A percentile compares a stretch with the other conserved stretches of the same genome.
Evolutionary conservation across 92 coral and sea anemone species (phyloP).

Genomic region (Zoanthus solanderi): DNA sequence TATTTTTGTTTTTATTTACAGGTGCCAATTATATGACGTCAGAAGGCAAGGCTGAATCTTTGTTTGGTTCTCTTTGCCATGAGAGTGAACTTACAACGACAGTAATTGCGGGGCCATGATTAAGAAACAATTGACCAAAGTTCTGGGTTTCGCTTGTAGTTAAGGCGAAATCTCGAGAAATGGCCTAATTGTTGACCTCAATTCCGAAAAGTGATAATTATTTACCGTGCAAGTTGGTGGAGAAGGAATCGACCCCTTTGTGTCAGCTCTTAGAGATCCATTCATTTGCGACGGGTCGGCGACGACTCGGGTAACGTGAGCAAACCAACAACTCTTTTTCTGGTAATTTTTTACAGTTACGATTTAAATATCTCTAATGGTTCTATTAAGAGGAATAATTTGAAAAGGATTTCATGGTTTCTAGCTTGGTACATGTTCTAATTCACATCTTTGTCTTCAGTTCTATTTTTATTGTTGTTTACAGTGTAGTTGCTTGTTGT

Average conservation of each 20-base stretch:
- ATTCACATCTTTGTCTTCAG: slow-evolving; percentile 43
- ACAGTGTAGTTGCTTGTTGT: slow-evolving; percentile 85
- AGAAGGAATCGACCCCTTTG: slow-evolving; percentile 20
- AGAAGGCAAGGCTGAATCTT: slow-evolving; percentile 89
- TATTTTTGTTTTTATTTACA: slow-evolving; percentile 99
- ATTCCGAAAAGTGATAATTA: slow-evolving; percentile 53
- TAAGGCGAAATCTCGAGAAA: slow-evolving; percentile 6
- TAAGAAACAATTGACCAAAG: slow-evolving; percentile 60
- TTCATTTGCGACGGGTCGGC: slow-evolving; percentile 47
- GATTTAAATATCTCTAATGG: slow-evolving; percentile 2
- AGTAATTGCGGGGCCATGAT: slow-evolving; percentile 69
- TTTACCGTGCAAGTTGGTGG: slow-evolving; percentile 4
- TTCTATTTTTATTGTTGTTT: slow-evolving; percentile 93
- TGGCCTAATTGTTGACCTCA: not conserved
- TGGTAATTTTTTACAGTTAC: slow-evolving; percentile 37
- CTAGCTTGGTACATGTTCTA: not conserved
- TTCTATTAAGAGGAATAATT: not conserved
- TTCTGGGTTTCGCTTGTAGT: slow-evolving; percentile 32
- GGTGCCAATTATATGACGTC: slow-evolving; percentile 99
- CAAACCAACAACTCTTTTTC: slow-evolving; percentile 33
- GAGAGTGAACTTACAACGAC: slow-evolving; percentile 86
- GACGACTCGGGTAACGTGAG: slow-evolving; percentile 34
- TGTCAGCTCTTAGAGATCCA: slow-evolving; percentile 31
- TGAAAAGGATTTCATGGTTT: slow-evolving; percentile 12
- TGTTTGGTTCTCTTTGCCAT: slow-evolving; percentile 83